These are phyloP conservation scores for Nettapus auritus DNA, from an alignment of 2,113 vertebrate species.

Conservation along the genomic window DNA sequence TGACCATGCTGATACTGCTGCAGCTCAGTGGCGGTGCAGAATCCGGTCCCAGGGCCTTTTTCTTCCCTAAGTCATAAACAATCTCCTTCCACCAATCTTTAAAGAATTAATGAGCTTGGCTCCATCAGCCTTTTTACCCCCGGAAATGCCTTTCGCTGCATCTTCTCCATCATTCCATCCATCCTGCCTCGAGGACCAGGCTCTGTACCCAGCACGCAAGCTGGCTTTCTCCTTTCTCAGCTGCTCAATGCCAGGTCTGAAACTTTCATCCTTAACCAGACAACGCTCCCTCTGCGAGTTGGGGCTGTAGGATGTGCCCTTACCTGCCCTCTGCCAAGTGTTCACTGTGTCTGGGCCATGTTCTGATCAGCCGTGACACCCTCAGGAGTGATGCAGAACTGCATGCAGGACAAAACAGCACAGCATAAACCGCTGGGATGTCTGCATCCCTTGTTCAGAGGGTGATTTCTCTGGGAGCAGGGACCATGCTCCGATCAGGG, in stretches of 20 bases:
- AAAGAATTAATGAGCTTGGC: background rate
- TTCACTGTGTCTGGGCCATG: too few relatives aligned
- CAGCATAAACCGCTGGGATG: background rate
- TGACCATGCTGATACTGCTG: background rate
- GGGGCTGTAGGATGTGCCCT: background rate
- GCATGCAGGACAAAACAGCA: accelerated
- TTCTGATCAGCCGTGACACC: background rate
- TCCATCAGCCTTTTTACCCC: background rate
- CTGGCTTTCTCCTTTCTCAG: background rate
- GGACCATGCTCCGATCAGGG: accelerated
- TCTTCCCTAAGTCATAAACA: background rate
- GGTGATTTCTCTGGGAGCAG: background rate
- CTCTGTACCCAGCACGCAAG: background rate
- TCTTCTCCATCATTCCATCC: background rate
- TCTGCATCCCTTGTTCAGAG: background rate
- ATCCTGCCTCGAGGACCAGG: background rate
- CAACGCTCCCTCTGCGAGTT: background rate
- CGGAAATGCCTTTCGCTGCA: background rate
- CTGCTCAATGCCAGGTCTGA: background rate
- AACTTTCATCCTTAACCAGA: accelerated
- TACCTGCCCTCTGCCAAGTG: too few relatives aligned
- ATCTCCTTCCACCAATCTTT: background rate
- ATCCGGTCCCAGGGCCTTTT: background rate
- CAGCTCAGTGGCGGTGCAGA: background rate
- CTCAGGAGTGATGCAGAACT: background rate